Evolutionary conservation across 2,113 vertebrate species (phyloP).

Genomic region (Thamnophis sirtalis): DNA sequence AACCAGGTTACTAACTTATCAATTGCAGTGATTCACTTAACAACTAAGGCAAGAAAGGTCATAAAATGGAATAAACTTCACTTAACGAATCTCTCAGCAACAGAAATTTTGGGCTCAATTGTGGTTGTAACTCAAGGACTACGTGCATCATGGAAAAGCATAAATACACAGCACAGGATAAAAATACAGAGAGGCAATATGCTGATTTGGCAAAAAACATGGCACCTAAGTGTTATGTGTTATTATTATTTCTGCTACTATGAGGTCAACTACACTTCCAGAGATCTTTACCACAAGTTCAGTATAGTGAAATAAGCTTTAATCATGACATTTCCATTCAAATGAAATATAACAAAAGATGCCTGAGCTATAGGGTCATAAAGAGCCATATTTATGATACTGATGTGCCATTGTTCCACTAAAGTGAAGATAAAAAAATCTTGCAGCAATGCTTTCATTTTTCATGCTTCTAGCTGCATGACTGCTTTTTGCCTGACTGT

Average conservation of each 20-base stretch:
- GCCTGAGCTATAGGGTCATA: not conserved
- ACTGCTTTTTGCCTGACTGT: not conserved
- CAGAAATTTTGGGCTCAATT: too few relatives aligned
- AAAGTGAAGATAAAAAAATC: not conserved
- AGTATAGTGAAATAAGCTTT: slow-evolving; percentile 16
- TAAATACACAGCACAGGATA: not conserved
- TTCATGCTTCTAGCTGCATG: not conserved
- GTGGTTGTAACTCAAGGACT: too few relatives aligned
- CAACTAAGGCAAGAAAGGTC: too few relatives aligned
- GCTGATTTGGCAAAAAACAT: not conserved
- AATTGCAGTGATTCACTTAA: too few relatives aligned
- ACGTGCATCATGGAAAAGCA: not conserved
- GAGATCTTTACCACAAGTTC: not conserved
- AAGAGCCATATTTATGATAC: not conserved
- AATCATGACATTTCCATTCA: not conserved
- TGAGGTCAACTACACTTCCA: not conserved
- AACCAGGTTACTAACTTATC: too few relatives aligned
- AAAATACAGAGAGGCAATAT: not conserved
- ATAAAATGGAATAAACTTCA: too few relatives aligned
- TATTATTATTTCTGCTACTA: not conserved
- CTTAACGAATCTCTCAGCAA: too few relatives aligned
- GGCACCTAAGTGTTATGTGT: not conserved
- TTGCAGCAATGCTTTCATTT: not conserved
- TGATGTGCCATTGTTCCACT: not conserved
- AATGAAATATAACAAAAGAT: not conserved